phyloP scores from a whole-genome alignment of 2,888 invertebrate species.

The Lasioglossum leucozonium region DNA sequence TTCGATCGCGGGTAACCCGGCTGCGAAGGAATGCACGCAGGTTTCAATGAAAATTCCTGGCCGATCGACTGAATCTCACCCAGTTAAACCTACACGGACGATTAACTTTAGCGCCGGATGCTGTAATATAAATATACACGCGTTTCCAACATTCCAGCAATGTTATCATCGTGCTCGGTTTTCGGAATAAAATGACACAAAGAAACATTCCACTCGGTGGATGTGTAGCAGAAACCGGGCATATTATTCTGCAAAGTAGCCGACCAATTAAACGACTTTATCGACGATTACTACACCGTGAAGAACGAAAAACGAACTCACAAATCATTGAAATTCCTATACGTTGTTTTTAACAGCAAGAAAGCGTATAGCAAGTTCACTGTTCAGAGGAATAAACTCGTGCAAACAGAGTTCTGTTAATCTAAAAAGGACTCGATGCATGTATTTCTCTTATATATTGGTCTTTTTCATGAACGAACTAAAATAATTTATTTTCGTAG shows the following conservation, averaged over 20 bases:
- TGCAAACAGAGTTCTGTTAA: neutral
- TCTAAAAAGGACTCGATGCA: too few relatives aligned
- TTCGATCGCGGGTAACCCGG: neutral
- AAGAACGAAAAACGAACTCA: neutral
- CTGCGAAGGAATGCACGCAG: neutral
- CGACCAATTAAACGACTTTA: neutral
- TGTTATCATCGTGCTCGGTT: neutral
- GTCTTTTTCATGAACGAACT: too few relatives aligned
- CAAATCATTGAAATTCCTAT: neutral
- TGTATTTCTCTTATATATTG: too few relatives aligned
- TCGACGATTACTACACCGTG: neutral
- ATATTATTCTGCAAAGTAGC: neutral
- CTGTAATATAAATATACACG: constrained; percentile 6
- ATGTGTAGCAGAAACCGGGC: neutral
- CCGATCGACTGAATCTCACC: constrained; percentile 17
- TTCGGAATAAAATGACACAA: neutral
- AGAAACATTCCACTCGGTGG: neutral
- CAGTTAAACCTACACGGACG: neutral
- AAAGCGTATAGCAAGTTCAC: neutral
- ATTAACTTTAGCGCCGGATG: constrained; percentile 7
- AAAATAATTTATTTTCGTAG: neutral
- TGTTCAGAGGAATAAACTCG: neutral
- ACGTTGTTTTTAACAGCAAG: neutral
- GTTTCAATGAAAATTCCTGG: constrained; percentile 8
- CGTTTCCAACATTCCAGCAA: constrained; percentile 5